Evolutionary conservation across 2,113 vertebrate genomes (phyloP).

Genomic region (Neofelis nebulosa): DNA sequence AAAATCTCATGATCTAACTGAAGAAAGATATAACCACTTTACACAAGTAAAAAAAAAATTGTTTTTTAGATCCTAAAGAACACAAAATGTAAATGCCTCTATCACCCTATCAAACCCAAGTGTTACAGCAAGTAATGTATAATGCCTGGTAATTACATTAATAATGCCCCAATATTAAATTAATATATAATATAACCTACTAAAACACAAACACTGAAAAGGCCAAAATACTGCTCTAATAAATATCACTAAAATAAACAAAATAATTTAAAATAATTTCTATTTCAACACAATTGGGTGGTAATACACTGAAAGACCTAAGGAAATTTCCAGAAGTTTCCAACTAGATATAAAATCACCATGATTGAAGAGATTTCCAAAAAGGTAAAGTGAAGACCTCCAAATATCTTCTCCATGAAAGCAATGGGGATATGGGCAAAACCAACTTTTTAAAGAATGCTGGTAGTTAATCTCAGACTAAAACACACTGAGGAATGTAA

Average conservation of each 20-base stretch:
- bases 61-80: not conserved
- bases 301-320: not conserved
- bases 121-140: not conserved
- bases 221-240: not conserved
- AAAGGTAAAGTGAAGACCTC: not conserved
- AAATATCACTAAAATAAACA: not conserved
- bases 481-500: not conserved
- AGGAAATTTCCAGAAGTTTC: not conserved
- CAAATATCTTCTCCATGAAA: not conserved
- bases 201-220: not conserved
- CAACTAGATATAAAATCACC: not conserved
- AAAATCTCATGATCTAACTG: not conserved
- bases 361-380: not conserved
- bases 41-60: not conserved
- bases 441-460: not conserved
- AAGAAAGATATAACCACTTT: not conserved
- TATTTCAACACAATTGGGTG: not conserved
- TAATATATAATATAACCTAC: not conserved
- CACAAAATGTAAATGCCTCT: not conserved
- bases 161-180: not conserved
- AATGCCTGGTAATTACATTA: not conserved
- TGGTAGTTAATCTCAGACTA: not conserved
- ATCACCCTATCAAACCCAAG: not conserved
- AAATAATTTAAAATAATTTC: not conserved
- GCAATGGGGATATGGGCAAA: not conserved